Evolutionary conservation across 2,113 vertebrate species (phyloP).

Genomic region (Corapipo altera): DNA sequence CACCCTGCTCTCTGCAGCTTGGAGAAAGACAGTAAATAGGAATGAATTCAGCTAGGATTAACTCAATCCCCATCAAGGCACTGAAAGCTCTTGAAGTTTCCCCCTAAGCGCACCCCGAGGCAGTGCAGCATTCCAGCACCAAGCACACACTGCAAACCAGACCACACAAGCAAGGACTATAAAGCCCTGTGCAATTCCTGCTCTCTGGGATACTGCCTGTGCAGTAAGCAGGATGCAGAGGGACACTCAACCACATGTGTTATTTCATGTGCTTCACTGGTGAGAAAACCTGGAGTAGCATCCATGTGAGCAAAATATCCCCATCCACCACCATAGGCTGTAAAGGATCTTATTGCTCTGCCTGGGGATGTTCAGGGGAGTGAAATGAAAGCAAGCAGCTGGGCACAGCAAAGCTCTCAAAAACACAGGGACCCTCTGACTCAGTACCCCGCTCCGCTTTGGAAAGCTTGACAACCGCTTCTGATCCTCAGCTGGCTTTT

Average conservation of each 20-base stretch:
- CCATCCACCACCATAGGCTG: not conserved
- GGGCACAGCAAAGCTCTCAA: not conserved
- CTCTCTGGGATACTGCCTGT: not conserved
- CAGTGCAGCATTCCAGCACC: not conserved
- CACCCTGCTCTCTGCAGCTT: not conserved
- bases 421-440: not conserved
- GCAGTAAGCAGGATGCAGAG: rapidly evolving
- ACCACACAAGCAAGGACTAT: rapidly evolving
- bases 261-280: rapidly evolving
- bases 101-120: not conserved
- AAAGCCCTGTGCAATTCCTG: not conserved
- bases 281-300: not conserved
- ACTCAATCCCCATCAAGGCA: not conserved
- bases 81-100: not conserved
- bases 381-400: not conserved
- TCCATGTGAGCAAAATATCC: not conserved
- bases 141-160: not conserved
- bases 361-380: not conserved
- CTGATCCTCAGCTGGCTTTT: not conserved
- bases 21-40: not conserved
- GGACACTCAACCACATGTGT: rapidly evolving
- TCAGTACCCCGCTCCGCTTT: not conserved
- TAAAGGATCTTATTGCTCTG: not conserved
- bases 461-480: not conserved
- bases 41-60: not conserved